Conservation (phyloP, 92 coral and sea anemone species). For the Hydrozoanthus gracilis region DNA sequence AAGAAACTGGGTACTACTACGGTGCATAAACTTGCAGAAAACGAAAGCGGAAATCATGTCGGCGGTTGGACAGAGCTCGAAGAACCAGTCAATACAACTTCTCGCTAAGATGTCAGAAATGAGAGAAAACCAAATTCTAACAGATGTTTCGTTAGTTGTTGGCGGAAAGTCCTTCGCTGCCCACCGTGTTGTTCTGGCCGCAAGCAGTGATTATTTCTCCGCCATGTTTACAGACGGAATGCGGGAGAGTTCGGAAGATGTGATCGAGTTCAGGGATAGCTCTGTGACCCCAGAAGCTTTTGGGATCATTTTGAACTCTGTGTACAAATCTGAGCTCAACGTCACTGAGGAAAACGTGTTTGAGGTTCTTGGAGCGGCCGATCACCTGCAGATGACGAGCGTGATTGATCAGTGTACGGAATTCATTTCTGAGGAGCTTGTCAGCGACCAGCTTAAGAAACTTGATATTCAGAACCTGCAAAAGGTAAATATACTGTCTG, state of each 20-base stretch:
- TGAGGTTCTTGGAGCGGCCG: conserved; percentile 54
- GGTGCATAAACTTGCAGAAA: no score
- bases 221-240: conserved; percentile 74
- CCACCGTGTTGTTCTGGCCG: conserved; percentile 68
- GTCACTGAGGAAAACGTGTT: conserved; percentile 48
- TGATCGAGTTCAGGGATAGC: conserved; percentile 50
- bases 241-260: conserved; percentile 64
- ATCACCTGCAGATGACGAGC: conserved; percentile 4
- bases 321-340: conserved; percentile 49
- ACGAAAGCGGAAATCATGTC: no score
- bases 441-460: background rate
- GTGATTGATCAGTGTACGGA: conserved; percentile 39
- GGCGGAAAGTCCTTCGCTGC: conserved; percentile 50
- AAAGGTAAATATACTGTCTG: background rate
- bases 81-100: background rate
- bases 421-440: conserved; percentile 27
- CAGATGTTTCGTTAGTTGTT: conserved; percentile 46
- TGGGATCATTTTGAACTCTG: conserved; percentile 44
- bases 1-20: no score
- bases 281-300: conserved; percentile 44
- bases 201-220: conserved; percentile 69
- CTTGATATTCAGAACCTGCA: background rate
- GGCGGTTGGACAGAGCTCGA: background rate
- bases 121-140: conserved; percentile 45
- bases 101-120: conserved; percentile 27